These are phyloP conservation scores for Turnix velox DNA, from an alignment of 2,113 vertebrate genomes.

Conservation along the genomic window DNA sequence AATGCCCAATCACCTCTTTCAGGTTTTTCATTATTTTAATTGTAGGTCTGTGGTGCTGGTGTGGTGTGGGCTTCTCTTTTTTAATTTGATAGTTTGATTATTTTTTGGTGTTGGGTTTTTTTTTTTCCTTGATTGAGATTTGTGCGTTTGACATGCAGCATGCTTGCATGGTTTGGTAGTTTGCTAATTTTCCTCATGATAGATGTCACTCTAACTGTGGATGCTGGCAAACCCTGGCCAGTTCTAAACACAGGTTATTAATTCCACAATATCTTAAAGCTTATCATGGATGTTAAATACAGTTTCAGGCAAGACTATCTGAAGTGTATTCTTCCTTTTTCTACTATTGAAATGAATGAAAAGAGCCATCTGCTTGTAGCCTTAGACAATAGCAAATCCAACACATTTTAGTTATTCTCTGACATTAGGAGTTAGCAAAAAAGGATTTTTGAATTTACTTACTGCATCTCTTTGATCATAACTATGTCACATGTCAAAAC, in stretches of 20 bases:
- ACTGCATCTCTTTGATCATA: not conserved
- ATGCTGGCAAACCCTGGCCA: not conserved
- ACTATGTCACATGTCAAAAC: not conserved
- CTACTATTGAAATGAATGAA: not conserved
- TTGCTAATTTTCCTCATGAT: not conserved
- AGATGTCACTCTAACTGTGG: not conserved
- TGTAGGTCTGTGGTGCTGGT: not conserved
- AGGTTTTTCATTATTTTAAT: not conserved
- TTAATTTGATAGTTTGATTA: not conserved
- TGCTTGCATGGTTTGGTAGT: slow-evolving; percentile 13
- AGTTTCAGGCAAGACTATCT: not conserved
- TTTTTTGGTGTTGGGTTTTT: not conserved
- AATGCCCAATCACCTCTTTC: not conserved
- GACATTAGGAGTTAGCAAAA: not conserved
- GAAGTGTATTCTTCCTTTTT: not conserved
- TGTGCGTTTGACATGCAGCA: not conserved
- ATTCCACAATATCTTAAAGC: not conserved
- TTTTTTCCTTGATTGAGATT: not conserved
- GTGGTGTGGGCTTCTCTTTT: not conserved
- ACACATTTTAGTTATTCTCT: not conserved
- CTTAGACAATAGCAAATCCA: not conserved
- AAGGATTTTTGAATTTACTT: not conserved
- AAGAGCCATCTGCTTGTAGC: not conserved
- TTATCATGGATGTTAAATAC: not conserved
- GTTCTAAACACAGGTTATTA: not conserved